Evolutionary conservation across 37 sponge, comb jelly and placozoan genomes (phyloP).

Genomic region (Halisarca cf. caerulea): DNA sequence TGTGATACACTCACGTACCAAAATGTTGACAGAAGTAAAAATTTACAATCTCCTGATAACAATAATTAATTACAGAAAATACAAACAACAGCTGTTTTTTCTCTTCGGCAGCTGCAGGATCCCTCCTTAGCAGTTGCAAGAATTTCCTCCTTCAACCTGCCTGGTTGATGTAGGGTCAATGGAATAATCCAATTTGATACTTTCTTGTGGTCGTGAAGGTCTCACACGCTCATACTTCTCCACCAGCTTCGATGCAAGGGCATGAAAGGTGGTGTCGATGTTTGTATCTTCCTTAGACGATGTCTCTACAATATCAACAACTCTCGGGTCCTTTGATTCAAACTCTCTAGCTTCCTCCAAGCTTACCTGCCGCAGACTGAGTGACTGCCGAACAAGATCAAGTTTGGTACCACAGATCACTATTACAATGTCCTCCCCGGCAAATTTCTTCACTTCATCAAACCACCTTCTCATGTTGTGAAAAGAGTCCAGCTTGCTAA

Average conservation of each 20-base stretch:
- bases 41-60: no score
- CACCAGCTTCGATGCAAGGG: conserved; percentile 29
- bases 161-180: neutral
- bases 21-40: no score
- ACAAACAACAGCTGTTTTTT: no score
- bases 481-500: conserved; percentile 77
- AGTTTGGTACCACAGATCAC: conserved; percentile 60
- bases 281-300: conserved; percentile 74
- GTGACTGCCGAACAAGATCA: conserved; percentile 28
- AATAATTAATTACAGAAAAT: no score
- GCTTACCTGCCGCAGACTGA: conserved; percentile 34
- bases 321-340: conserved; percentile 23
- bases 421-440: conserved; percentile 45
- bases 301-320: conserved; percentile 52
- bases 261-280: conserved; percentile 40
- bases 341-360: conserved; percentile 27
- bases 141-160: no score
- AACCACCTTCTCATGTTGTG: conserved; percentile 74
- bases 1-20: no score
- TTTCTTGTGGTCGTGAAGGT: neutral
- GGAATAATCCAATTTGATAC: neutral
- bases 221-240: neutral
- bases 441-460: conserved; percentile 81
- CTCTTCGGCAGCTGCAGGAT: no score
- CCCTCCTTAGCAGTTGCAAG: no score